A percentile compares a stretch with the other conserved stretches of the same genome.
Evolutionary conservation across 1,140 invertebrate genomes (phyloP).

Genomic region (Hylaeus volcanicus): DNA sequence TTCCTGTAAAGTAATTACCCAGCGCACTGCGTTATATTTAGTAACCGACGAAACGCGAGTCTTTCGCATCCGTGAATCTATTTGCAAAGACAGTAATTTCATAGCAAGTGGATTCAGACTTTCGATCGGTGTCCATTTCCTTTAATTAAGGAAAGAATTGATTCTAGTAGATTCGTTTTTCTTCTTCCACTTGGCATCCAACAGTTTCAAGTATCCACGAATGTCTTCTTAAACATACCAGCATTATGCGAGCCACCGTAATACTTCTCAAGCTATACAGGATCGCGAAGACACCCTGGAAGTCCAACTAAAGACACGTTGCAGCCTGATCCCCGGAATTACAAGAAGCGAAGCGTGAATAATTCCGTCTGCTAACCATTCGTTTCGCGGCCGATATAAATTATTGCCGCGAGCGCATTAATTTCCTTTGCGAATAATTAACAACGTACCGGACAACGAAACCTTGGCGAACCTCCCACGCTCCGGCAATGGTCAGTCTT

Average conservation of each 20-base stretch:
- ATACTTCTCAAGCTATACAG: no score
- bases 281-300: neutral
- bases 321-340: conserved; percentile 42
- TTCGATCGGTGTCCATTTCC: neutral
- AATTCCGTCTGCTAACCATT: conserved; percentile 72
- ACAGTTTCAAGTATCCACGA: neutral
- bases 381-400: conserved; percentile 69
- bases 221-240: no score
- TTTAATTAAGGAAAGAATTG: neutral
- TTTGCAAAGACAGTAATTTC: neutral
- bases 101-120: no score
- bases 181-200: neutral
- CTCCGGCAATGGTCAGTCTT: conserved; percentile 68
- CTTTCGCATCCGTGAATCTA: neutral
- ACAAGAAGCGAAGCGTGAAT: conserved; percentile 67
- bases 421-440: conserved; percentile 78
- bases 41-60: neutral
- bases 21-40: neutral
- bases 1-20: neutral
- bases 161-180: neutral
- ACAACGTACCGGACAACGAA: conserved; percentile 71
- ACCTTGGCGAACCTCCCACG: conserved; percentile 56
- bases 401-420: conserved; percentile 72
- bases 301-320: conserved; percentile 15
- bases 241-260: no score